A percentile compares a stretch with the other conserved stretches of the same genome.
phyloP scores from a whole-genome alignment of 2,888 invertebrate genomes.

The Ormyrus labotus region DNA sequence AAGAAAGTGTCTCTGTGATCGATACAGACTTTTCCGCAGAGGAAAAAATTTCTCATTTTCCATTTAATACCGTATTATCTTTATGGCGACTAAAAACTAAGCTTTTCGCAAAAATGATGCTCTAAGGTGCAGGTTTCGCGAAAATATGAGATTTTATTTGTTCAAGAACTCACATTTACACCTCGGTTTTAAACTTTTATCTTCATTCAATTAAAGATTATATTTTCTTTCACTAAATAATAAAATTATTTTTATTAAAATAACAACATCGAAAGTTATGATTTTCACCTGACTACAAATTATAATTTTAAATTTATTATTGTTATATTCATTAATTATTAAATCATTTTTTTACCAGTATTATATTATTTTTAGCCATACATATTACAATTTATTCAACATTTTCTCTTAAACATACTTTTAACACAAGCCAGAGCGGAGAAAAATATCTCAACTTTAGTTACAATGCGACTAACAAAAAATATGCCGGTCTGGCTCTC shows the following conservation, averaged over 20 bases:
- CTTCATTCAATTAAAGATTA: neutral
- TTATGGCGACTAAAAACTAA: neutral
- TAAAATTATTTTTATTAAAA: neutral
- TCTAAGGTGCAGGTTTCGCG: too few relatives aligned
- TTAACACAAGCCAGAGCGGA: too few relatives aligned
- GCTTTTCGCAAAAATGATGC: too few relatives aligned
- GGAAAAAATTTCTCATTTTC: conserved; percentile 32
- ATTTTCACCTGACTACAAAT: neutral
- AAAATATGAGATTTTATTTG: too few relatives aligned
- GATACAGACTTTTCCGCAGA: conserved; percentile 31
- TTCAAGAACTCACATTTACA: too few relatives aligned
- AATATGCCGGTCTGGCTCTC: conserved; percentile 10
- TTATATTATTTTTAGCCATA: too few relatives aligned
- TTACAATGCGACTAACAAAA: neutral
- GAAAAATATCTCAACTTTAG: too few relatives aligned
- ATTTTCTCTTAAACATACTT: too few relatives aligned
- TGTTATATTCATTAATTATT: too few relatives aligned
- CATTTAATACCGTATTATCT: conserved; percentile 23
- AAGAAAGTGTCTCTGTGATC: conserved; percentile 44
- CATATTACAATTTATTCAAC: too few relatives aligned
- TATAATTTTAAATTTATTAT: too few relatives aligned
- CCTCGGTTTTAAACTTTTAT: neutral
- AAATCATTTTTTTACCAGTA: too few relatives aligned
- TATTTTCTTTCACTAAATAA: neutral
- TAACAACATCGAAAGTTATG: neutral